phyloP scores from a whole-genome alignment of 2,888 invertebrate genomes.

The Caenorhabditis panamensis region DNA sequence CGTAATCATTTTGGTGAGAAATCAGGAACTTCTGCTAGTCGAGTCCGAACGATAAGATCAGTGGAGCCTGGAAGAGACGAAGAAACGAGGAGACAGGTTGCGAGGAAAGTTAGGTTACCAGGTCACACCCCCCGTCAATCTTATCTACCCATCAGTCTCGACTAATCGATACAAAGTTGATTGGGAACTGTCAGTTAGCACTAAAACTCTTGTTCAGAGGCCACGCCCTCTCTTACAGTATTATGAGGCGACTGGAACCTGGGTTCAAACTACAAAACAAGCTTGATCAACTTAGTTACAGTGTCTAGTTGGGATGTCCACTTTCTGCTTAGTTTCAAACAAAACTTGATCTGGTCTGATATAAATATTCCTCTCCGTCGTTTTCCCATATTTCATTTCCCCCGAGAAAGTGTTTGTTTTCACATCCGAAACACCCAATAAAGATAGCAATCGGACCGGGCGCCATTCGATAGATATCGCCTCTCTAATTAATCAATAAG shows the following conservation, averaged over 20 bases:
- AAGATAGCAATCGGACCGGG: conserved; percentile 6
- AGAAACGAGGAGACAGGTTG: neutral
- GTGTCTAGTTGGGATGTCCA: neutral
- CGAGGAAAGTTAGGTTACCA: conserved; percentile 32
- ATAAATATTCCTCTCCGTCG: neutral
- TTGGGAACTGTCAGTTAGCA: neutral
- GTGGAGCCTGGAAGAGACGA: neutral
- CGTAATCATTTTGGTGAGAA: neutral
- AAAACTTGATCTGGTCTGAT: neutral
- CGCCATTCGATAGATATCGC: neutral
- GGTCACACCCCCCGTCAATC: conserved; percentile 6
- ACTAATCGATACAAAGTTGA: conserved; percentile 2
- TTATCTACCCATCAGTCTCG: conserved; percentile 1
- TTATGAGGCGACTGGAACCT: no score
- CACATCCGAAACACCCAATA: conserved; percentile 20
- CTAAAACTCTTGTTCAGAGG: neutral
- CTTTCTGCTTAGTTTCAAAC: neutral
- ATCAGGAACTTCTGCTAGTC: neutral
- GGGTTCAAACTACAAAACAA: no score
- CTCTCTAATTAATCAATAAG: neutral
- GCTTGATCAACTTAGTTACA: no score
- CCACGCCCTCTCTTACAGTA: neutral
- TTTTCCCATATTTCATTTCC: neutral
- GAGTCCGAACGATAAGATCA: neutral
- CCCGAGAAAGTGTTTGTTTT: conserved; percentile 7